A percentile compares a stretch with the other conserved stretches of the same genome.
These are phyloP conservation scores for Crematogaster levior DNA, from an alignment of 2,888 invertebrate species.

Conservation along the genomic window DNA sequence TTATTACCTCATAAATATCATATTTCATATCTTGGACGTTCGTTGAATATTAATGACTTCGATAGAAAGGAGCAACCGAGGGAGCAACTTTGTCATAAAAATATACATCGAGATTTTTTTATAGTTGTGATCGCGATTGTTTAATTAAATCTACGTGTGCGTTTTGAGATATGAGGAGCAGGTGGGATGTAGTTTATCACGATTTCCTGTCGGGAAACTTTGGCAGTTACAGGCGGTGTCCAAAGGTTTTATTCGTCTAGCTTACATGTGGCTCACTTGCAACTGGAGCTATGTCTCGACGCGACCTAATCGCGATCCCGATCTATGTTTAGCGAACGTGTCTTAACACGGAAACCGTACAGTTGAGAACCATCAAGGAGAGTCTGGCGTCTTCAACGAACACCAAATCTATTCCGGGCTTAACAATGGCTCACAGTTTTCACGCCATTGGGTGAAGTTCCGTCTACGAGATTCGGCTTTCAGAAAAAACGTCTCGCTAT, in stretches of 20 bases:
- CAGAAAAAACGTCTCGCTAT: slow-evolving; percentile 14
- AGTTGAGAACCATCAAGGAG: slow-evolving; percentile 66
- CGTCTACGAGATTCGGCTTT: slow-evolving; percentile 34
- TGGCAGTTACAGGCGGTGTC: background rate
- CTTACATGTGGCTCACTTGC: slow-evolving; percentile 16
- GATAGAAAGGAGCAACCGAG: background rate
- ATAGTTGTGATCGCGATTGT: background rate
- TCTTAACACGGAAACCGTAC: slow-evolving; percentile 11
- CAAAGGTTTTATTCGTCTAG: slow-evolving; percentile 24
- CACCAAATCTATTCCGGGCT: slow-evolving; percentile 81
- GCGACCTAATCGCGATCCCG: slow-evolving; percentile 31
- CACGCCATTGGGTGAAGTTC: slow-evolving; percentile 71
- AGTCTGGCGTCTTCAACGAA: slow-evolving; percentile 73
- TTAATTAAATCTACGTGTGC: slow-evolving; percentile 62
- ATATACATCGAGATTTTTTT: background rate
- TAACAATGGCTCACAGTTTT: slow-evolving; percentile 82
- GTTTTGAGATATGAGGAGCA: slow-evolving; percentile 14
- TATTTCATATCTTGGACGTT: slow-evolving; percentile 11
- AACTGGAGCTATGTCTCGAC: slow-evolving; percentile 19
- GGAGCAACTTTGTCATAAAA: slow-evolving; percentile 1
- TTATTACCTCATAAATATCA: background rate
- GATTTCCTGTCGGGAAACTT: slow-evolving; percentile 59
- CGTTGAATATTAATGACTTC: background rate
- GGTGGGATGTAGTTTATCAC: slow-evolving; percentile 50
- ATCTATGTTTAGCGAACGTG: slow-evolving; percentile 47